Evolutionary conservation across 2,797 vertebrate species (phyloP), one percentile per base, ranked within the genome.

Genomic region (Sternotherus odoratus): DNA sequence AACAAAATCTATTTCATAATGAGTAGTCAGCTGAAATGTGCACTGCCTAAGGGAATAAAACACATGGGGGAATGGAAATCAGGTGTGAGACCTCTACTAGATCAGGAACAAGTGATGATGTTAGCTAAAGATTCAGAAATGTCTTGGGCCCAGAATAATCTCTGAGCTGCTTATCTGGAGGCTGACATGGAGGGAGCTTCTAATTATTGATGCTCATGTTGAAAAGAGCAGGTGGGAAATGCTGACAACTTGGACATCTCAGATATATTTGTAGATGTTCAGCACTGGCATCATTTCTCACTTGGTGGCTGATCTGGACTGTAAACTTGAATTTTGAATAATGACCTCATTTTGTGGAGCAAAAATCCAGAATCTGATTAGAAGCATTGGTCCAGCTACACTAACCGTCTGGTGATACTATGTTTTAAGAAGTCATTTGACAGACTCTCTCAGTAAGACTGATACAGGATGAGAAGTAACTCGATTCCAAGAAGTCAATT

Each of bases 61-160:
- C 88, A 94, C 83, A 95, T 84, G 82, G 82, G 15, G 56, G 53
- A 80, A 81, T 89, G 95, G 87, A 93, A 96, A 94, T 79, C 30
- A 36, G 46, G 51, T 39, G 28, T 23, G 53, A 94, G 91, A 78
- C 72, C 83, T 87, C 7, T 2, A 57, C 26, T 75, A 8, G 57
- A 79, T 50, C 56, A 86, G 49, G 82, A 5, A 30, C n/a, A 79
- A 85, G 54, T 0, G 21, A 72, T 94, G 89, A 72, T 94, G 89
- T 90, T 82, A 94, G 89, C 77, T 48, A 80, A 88, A 95, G 93
- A 8, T 91, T 95, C 86, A 95, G 82, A 77, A 94, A 79, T 26
- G 16, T 94, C 83, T 91, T 77, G 12, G 89, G 79, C 13, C 13
- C 77, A 53, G 87, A 10, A 51, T 91, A 33, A 17, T 79, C 82